phyloP scores from a whole-genome alignment of 1,140 invertebrate species.

The Hirudo medicinalis region DNA sequence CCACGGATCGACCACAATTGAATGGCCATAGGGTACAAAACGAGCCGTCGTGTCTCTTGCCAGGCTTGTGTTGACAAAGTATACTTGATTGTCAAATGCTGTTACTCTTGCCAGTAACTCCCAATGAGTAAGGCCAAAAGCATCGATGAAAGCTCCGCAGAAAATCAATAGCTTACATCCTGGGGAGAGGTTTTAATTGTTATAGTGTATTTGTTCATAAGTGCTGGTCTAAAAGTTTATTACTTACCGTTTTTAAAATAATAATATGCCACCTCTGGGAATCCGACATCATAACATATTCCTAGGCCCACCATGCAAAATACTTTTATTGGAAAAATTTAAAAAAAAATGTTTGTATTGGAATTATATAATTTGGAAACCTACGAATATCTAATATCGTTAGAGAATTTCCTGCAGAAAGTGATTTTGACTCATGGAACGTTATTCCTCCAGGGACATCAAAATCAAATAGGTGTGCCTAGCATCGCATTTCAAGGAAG shows the following conservation, averaged over 20 bases:
- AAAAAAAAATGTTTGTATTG: too few species aligned
- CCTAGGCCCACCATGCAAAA: conserved; percentile 70
- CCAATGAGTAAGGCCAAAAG: conserved; percentile 80
- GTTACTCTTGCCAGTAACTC: conserved; percentile 65
- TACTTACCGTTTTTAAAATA: too few species aligned
- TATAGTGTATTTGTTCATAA: too few species aligned
- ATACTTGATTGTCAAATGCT: conserved; percentile 67
- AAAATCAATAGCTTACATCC: conserved; percentile 68
- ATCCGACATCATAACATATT: conserved; percentile 87
- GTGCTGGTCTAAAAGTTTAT: too few species aligned
- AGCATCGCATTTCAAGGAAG: too few species aligned
- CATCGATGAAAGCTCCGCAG: conserved; percentile 90
- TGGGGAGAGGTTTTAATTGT: conserved; percentile 49
- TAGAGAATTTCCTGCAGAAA: too few species aligned
- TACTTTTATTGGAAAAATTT: conserved; percentile 33
- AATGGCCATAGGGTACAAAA: conserved; percentile 80
- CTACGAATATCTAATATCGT: conserved; percentile 53
- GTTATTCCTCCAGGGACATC: too few species aligned
- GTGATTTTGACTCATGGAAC: too few species aligned
- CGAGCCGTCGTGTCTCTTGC: conserved; percentile 56
- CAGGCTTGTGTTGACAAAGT: conserved; percentile 49
- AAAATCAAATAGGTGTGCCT: too few species aligned
- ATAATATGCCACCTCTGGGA: conserved; percentile 50
- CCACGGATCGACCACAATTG: conserved; percentile 72
- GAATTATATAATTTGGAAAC: conserved; percentile 26